Base-by-base conservation (phyloP, 2,113 vertebrate species). In the Megaleporinus macrocephalus region DNA sequence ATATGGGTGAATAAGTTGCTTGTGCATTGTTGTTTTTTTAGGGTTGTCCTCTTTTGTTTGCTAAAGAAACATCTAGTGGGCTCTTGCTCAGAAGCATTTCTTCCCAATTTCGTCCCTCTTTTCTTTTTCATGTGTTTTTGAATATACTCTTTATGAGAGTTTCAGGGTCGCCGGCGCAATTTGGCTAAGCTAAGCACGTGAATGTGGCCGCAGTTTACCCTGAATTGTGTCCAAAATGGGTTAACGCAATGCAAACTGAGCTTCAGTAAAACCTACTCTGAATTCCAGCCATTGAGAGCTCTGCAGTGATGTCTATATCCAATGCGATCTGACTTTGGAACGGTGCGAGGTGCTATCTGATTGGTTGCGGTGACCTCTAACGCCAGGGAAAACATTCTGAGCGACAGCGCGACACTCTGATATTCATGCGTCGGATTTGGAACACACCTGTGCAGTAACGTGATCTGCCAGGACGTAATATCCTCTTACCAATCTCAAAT, bases 401-500 rank as follows among this genome's bases (percentile, higher is more conserved):
- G 49, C 75, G 80, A 68, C 63, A 69, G 73, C 18, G 9, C 5
- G 20, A 63, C 71, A 57, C 80, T 81, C 41, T 59, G 66, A 76
- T 81, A 75, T 81, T 81, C 49, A 81, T 69, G 73, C 62, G 24
- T 76, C 63, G 68, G 73, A 82, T 76, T 81, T 61, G 55, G 75
- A 82, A 49, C 51, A 76, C 73, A 82, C 49, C 80, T 76, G 73
- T 69, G 72, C 20, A 36, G 80, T 41, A 44, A 66, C 69, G 33
- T 75, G 62, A 69, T 66, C 73, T 61, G 73, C 49, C 51, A 76
- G 33, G 59, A 47, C 15, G 14, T 61, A 65, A 81, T 80, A 22
- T 73, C 18, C 44, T 26, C 70, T 51, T 29, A 27, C 15, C 20
- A 69, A 27, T 20, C 44, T 76, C n/a, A 22, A 59, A 36, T 73